Percentiles rank a stretch among this genome's conserved stretches.
Evolutionary conservation across 2,113 vertebrate species (phyloP).

Genomic region (Corythaeola cristata): DNA sequence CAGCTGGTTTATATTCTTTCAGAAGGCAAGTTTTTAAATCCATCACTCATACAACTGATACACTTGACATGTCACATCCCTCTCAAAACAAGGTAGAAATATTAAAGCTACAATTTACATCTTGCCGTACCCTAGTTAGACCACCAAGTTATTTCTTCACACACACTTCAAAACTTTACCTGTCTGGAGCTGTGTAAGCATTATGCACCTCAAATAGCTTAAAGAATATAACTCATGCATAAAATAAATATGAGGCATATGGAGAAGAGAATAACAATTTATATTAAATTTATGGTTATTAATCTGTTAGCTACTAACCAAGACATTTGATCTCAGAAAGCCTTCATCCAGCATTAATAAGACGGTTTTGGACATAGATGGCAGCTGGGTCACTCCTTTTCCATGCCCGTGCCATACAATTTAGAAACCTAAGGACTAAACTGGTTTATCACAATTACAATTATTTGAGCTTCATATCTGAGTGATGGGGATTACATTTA

Average conservation of each 20-base stretch:
- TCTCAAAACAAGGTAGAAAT: background rate
- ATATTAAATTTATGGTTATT: background rate
- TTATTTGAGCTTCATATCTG: background rate
- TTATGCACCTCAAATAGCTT: background rate
- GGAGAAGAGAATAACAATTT: background rate
- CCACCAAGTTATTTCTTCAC: background rate
- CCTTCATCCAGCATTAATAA: background rate
- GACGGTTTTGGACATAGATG: background rate
- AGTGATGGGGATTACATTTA: background rate
- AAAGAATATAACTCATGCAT: background rate
- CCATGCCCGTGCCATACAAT: background rate
- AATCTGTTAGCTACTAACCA: background rate
- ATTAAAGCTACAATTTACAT: background rate
- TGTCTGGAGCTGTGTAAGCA: background rate
- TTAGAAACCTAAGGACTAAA: background rate
- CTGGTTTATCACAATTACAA: background rate
- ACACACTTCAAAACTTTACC: background rate
- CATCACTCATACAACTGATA: background rate
- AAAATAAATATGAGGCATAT: background rate
- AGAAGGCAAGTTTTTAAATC: background rate
- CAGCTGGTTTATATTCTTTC: slow-evolving; percentile 1
- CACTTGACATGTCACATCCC: background rate
- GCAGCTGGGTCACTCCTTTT: background rate
- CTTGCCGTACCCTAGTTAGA: background rate
- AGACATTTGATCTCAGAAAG: background rate